phyloP scores from a whole-genome alignment of 2,888 invertebrate species.

The Hyles lineata region DNA sequence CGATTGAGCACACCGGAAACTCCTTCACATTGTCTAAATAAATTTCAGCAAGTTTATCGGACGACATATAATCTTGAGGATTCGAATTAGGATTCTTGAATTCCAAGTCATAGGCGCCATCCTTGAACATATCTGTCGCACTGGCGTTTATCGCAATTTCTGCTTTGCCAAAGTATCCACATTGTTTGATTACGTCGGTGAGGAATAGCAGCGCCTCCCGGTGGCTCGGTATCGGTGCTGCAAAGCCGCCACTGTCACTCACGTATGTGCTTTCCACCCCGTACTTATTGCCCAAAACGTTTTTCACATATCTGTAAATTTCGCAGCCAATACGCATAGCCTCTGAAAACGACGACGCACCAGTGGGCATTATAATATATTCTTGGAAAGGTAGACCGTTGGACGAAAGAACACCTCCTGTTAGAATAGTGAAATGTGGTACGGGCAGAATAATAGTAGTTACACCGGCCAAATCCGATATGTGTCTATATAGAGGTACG shows the following conservation, averaged over 20 bases:
- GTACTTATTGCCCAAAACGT: conserved; percentile 94
- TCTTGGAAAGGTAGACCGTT: conserved; percentile 98
- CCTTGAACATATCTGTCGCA: conserved; percentile 96
- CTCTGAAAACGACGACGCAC: conserved; percentile 95
- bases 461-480: conserved; percentile 97
- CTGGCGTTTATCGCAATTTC: conserved; percentile 99
- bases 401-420: conserved; percentile 98
- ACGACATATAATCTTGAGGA: conserved; percentile 91
- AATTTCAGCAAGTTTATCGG: conserved; percentile 92
- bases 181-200: conserved; percentile 94
- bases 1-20: conserved; percentile 96
- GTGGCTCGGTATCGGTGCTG: conserved; percentile 97
- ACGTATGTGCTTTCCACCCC: conserved; percentile 97
- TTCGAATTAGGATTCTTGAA: conserved; percentile 98
- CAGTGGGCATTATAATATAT: conserved; percentile 96
- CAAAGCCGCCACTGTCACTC: conserved; percentile 98
- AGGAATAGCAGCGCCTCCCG: conserved; percentile 95
- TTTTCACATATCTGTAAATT: conserved; percentile 96
- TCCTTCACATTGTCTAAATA: conserved; percentile 95
- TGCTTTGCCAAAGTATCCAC: conserved; percentile 95
- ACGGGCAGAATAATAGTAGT: conserved; percentile 96
- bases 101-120: conserved; percentile 95
- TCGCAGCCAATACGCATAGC: conserved; percentile 99
- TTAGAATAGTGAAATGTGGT: conserved; percentile 98
- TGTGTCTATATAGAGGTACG: conserved; percentile 93